These are phyloP conservation scores for Bellardia pandia DNA, from an alignment of 2,888 invertebrate species.

Conservation along the genomic window DNA sequence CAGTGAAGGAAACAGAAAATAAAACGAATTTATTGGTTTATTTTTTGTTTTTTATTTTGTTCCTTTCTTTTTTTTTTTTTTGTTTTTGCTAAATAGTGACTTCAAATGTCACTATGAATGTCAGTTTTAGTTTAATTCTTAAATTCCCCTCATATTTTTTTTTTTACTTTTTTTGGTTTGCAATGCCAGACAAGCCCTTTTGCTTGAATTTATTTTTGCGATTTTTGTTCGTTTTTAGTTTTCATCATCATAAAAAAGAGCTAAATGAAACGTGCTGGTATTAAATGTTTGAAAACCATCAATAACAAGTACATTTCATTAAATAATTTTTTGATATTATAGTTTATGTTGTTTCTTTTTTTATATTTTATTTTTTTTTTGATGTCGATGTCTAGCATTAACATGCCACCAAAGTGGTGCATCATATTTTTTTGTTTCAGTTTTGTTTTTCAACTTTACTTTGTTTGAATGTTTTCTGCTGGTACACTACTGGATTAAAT, in stretches of 20 bases:
- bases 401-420: slow-evolving; percentile 70
- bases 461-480: slow-evolving; percentile 5
- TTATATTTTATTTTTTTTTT: slow-evolving; percentile 4
- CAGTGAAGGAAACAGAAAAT: slow-evolving; percentile 21
- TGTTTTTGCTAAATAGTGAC: slow-evolving; percentile 45
- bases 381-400: slow-evolving; percentile 39
- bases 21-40: slow-evolving; percentile 57
- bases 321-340: slow-evolving; percentile 46
- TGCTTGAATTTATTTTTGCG: slow-evolving; percentile 50
- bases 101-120: slow-evolving; percentile 72
- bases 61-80: not conserved
- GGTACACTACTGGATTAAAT: not conserved
- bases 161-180: not conserved
- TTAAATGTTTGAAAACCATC: slow-evolving; percentile 70
- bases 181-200: slow-evolving; percentile 66
- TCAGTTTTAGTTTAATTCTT: slow-evolving; percentile 71
- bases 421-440: slow-evolving; percentile 15
- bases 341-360: slow-evolving; percentile 25
- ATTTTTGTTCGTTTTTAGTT: slow-evolving; percentile 7
- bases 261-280: slow-evolving; percentile 63
- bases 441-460: slow-evolving; percentile 1
- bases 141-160: slow-evolving; percentile 29
- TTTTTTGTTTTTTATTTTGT: not conserved
- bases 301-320: slow-evolving; percentile 70
- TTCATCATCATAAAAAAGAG: slow-evolving; percentile 35